Percentiles rank a stretch among this genome's conserved stretches.
Evolutionary conservation across 2,797 vertebrate species (phyloP).

Genomic region (Steatocranus sp.): DNA sequence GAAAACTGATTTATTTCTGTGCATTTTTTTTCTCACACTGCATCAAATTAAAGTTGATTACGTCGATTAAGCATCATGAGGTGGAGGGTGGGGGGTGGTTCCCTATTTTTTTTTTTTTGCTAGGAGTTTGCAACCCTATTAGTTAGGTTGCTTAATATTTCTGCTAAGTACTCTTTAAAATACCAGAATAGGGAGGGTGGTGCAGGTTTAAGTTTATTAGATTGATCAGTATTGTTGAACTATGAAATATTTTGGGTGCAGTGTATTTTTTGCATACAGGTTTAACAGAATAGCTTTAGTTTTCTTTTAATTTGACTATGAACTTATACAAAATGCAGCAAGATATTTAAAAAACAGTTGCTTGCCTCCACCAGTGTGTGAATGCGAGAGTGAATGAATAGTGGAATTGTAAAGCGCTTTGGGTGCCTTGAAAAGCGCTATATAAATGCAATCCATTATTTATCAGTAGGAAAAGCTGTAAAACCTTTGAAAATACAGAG

Average conservation of each 20-base stretch:
- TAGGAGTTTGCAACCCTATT: rapidly evolving
- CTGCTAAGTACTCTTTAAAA: rapidly evolving
- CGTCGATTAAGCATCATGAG: rapidly evolving
- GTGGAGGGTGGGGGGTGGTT: rapidly evolving
- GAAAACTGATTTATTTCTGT: no score
- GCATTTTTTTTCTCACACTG: no score
- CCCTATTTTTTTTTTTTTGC: no score
- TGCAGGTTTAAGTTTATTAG: rapidly evolving
- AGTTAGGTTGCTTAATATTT: rapidly evolving
- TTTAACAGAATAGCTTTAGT: background rate
- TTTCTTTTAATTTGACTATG: rapidly evolving
- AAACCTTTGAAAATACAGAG: background rate
- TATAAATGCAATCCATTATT: no score
- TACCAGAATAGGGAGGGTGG: no score
- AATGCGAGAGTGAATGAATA: no score
- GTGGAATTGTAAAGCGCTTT: no score
- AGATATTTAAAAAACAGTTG: background rate
- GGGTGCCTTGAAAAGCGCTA: no score
- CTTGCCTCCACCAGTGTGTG: no score
- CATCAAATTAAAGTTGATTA: no score
- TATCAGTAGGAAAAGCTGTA: background rate
- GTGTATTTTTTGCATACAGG: no score
- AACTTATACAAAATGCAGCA: background rate
- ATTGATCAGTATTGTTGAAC: rapidly evolving
- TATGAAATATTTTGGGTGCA: no score